These are phyloP conservation scores for Poeciliopsis occidentalis DNA, from an alignment of 2,113 vertebrate species.

Conservation along the genomic window DNA sequence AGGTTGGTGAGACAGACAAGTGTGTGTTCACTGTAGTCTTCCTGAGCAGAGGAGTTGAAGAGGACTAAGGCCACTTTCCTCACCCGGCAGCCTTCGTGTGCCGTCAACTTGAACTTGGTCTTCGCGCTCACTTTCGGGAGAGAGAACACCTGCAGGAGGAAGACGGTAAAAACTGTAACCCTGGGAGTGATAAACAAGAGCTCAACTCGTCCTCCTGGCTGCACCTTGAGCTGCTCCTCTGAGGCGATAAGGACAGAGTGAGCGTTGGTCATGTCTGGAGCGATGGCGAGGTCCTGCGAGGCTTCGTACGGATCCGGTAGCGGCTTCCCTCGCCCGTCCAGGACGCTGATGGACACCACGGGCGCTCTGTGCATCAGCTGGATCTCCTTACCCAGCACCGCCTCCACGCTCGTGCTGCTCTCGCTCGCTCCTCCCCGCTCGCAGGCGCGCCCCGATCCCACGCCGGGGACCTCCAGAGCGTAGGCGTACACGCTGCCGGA, in stretches of 20 bases:
- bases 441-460: constrained; percentile 35
- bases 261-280: constrained; percentile 92
- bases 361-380: constrained; percentile 98
- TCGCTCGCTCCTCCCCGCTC: constrained; percentile 78
- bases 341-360: constrained; percentile 89
- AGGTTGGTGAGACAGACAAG: constrained; percentile 97
- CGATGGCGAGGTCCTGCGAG: constrained; percentile 90
- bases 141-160: constrained; percentile 87
- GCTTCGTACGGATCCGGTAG: constrained; percentile 94
- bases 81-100: constrained; percentile 94
- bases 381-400: constrained; percentile 95
- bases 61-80: constrained; percentile 90
- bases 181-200: background rate
- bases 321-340: constrained; percentile 92
- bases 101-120: constrained; percentile 98
- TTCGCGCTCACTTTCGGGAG: constrained; percentile 95
- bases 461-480: constrained; percentile 88
- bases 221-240: constrained; percentile 97
- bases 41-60: constrained; percentile 84
- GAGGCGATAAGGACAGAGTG: constrained; percentile 97
- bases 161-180: background rate
- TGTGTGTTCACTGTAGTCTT: constrained; percentile 90
- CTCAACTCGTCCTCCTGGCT: too few species aligned
- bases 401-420: constrained; percentile 85
- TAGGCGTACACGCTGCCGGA: constrained; percentile 95